phyloP scores from a whole-genome alignment of 2,888 invertebrate species.

The Helobdella robusta region DNA sequence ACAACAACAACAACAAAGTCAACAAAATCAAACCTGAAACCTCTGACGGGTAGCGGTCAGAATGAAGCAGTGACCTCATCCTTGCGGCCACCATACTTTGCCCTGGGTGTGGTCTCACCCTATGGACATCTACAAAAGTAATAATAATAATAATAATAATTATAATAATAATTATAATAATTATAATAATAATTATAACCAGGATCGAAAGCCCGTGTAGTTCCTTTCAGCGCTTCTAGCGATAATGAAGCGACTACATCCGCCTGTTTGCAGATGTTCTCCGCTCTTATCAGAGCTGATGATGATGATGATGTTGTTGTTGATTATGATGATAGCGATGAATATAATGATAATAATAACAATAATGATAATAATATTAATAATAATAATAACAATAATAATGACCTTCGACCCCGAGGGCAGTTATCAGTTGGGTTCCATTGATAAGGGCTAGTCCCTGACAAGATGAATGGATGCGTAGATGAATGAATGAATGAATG shows the following conservation, averaged over 20 bases:
- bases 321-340: neutral
- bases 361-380: neutral
- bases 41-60: slow-evolving; percentile 58
- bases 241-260: slow-evolving; percentile 60
- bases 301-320: neutral
- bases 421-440: slow-evolving; percentile 61
- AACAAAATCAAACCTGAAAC: slow-evolving; percentile 54
- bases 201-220: slow-evolving; percentile 58
- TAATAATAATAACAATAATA: neutral
- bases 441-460: slow-evolving; percentile 59
- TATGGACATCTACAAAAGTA: slow-evolving; percentile 54
- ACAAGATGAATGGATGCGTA: slow-evolving; percentile 16
- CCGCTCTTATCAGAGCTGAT: slow-evolving; percentile 56
- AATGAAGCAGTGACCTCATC: slow-evolving; percentile 57
- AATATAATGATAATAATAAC: neutral
- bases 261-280: slow-evolving; percentile 57
- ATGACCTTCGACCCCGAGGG: slow-evolving; percentile 58
- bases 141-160: neutral
- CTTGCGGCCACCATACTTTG: slow-evolving; percentile 57
- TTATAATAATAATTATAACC: slow-evolving; percentile 44
- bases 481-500: slow-evolving; percentile 1
- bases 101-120: slow-evolving; percentile 58
- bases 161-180: slow-evolving; percentile 2
- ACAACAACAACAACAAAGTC: neutral
- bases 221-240: slow-evolving; percentile 60